These are phyloP conservation scores for Chloropsis cyanopogon DNA, from an alignment of 2,113 vertebrate species.

Conservation along the genomic window DNA sequence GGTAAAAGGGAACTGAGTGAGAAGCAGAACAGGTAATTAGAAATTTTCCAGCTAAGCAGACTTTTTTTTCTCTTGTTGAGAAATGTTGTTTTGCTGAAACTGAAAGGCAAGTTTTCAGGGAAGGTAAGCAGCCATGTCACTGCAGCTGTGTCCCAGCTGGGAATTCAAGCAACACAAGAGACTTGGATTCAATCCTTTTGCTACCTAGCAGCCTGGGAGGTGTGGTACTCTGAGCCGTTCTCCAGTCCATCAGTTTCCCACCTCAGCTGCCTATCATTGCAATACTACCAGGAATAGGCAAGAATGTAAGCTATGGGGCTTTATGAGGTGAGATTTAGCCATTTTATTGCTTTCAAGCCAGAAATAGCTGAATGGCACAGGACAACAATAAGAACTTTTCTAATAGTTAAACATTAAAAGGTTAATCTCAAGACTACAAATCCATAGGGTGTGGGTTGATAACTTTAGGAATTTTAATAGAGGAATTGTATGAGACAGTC, in stretches of 20 bases:
- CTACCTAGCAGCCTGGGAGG: background rate
- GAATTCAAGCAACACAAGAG: background rate
- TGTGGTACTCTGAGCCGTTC: background rate
- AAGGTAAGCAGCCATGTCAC: background rate
- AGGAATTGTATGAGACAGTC: background rate
- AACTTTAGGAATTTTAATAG: conserved; percentile 44
- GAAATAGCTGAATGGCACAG: background rate
- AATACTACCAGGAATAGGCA: background rate
- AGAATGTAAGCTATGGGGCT: background rate
- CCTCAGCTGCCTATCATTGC: background rate
- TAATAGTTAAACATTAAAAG: conserved; percentile 5
- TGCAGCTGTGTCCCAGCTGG: background rate
- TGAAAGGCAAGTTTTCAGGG: background rate
- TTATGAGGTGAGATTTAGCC: conserved; percentile 41
- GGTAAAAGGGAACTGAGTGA: accelerated
- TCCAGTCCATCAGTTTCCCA: background rate
- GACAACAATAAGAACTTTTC: background rate
- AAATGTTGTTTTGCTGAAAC: background rate
- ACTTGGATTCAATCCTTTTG: background rate
- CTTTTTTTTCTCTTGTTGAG: background rate
- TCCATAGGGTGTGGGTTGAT: background rate
- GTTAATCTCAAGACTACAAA: background rate
- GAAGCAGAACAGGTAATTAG: background rate
- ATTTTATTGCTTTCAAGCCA: conserved; percentile 14
- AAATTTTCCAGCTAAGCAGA: background rate